A percentile compares a stretch with the other conserved stretches of the same genome.
phyloP scores from a whole-genome alignment of 2,797 vertebrate genomes.

The Psittacula derbiana region DNA sequence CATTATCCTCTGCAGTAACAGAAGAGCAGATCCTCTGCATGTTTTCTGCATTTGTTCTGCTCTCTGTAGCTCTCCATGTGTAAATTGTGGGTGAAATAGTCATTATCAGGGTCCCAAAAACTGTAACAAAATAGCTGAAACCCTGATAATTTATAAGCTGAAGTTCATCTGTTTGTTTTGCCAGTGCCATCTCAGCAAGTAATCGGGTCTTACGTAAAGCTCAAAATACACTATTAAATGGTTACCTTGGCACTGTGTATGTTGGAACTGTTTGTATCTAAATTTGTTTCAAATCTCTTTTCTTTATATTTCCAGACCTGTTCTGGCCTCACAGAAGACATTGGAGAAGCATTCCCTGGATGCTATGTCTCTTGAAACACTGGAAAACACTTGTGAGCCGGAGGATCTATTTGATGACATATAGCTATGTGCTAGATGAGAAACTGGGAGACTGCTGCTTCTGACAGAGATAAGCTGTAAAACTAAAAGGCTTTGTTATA shows the following conservation, averaged over 20 bases:
- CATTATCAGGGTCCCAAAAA: neutral
- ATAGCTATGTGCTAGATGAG: conserved; percentile 46
- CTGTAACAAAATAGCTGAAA: neutral
- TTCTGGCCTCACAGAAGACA: neutral
- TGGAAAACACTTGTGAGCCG: conserved; percentile 71
- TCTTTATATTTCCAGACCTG: conserved; percentile 63
- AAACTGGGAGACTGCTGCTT: neutral
- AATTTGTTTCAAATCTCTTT: neutral
- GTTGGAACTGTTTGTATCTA: neutral
- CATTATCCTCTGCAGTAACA: neutral
- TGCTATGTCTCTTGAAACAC: conserved; percentile 66
- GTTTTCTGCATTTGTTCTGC: neutral
- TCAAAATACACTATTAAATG: neutral
- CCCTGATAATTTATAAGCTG: neutral
- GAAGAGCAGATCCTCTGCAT: neutral
- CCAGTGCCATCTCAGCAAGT: neutral
- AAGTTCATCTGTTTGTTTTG: neutral
- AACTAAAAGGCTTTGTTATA: neutral
- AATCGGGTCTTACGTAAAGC: neutral
- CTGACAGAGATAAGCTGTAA: neutral
- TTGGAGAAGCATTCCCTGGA: conserved; percentile 20
- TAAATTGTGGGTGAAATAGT: neutral
- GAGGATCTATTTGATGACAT: conserved; percentile 88
- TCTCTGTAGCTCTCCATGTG: neutral
- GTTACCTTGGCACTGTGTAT: neutral